These are phyloP conservation scores for Megalops cyprinoides DNA, from an alignment of 2,797 vertebrate genomes.

Conservation along the genomic window DNA sequence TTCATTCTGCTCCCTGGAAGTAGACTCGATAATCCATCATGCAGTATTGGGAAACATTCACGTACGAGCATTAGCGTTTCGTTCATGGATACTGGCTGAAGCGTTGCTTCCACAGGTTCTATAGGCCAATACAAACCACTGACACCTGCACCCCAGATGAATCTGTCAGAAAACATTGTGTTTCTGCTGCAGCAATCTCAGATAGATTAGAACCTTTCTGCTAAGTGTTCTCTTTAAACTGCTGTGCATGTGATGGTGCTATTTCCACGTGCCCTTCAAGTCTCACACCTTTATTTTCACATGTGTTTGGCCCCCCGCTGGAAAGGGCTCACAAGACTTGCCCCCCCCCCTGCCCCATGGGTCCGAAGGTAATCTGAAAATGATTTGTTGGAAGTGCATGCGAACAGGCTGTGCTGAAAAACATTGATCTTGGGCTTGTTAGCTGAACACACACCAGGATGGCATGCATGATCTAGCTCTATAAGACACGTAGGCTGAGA, in stretches of 20 bases:
- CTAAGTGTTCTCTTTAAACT: not conserved
- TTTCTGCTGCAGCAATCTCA: not conserved
- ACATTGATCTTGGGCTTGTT: not conserved
- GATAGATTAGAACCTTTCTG: not conserved
- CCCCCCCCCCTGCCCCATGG: no score
- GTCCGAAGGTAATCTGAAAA: no score
- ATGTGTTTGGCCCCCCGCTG: not conserved
- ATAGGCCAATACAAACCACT: not conserved
- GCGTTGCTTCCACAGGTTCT: not conserved
- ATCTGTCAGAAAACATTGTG: not conserved
- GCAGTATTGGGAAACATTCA: not conserved
- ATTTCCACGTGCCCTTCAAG: not conserved
- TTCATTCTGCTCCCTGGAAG: not conserved
- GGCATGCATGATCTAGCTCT: not conserved
- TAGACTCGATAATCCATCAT: not conserved
- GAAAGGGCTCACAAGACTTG: not conserved
- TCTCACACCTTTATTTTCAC: not conserved
- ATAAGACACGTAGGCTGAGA: not conserved
- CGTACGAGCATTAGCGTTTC: not conserved
- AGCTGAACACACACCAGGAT: not conserved
- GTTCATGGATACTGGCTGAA: not conserved
- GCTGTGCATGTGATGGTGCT: not conserved
- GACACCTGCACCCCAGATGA: conserved; percentile 1
- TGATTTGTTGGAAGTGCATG: no score
- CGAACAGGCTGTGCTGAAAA: no score